These are phyloP conservation scores for Pungitius pungitius DNA, from an alignment of 2,113 vertebrate species.

Conservation along the genomic window DNA sequence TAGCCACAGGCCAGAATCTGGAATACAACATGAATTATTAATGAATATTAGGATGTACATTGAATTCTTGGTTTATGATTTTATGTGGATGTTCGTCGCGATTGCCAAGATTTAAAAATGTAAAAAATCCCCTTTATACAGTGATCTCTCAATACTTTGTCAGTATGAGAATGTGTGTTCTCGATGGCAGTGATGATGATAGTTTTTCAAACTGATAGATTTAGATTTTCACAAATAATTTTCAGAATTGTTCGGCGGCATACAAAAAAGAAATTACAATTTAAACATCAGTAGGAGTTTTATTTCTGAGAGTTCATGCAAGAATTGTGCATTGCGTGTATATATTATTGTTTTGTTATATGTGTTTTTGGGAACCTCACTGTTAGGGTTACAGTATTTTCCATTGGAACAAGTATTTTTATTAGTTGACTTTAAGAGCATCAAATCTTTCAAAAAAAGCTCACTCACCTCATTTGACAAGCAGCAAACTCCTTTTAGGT, in stretches of 20 bases:
- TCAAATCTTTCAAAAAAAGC: conserved; percentile 1
- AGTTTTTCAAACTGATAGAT: neutral
- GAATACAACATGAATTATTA: conserved; percentile 47
- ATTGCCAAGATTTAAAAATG: neutral
- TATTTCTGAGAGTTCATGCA: neutral
- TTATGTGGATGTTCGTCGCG: conserved; percentile 17
- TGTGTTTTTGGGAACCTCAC: conserved; percentile 5
- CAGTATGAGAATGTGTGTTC: no score
- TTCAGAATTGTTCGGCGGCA: neutral
- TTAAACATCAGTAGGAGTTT: neutral
- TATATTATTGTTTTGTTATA: no score
- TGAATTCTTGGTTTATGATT: conserved; percentile 35
- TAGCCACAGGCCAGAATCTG: conserved; percentile 60
- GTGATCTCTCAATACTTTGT: neutral
- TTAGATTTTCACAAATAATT: conserved; percentile 13
- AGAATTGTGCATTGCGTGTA: neutral
- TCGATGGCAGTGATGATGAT: conserved; percentile 2
- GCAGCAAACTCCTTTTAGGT: conserved; percentile 16
- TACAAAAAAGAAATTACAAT: neutral
- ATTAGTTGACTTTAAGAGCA: neutral
- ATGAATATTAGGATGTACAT: conserved; percentile 49
- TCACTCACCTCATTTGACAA: conserved; percentile 61
- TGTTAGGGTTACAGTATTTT: neutral
- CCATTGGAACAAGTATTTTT: neutral
- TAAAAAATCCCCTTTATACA: neutral